Conservation (phyloP, 1,140 invertebrate species). For the Cherax quadricarinatus region DNA sequence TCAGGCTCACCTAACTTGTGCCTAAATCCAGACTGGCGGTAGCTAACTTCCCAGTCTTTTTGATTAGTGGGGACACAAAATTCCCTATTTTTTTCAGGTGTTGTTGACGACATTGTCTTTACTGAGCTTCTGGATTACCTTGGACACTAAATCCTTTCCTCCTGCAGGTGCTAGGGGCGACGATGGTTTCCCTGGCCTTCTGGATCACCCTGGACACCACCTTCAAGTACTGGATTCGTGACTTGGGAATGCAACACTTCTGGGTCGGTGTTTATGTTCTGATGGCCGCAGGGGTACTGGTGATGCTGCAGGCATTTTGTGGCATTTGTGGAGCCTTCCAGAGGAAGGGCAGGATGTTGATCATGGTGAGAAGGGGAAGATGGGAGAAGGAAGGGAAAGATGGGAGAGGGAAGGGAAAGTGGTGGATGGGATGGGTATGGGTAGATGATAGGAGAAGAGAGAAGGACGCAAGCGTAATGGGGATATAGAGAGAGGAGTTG, state of each 20-base stretch:
- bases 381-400: not conserved
- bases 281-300: conserved; percentile 82
- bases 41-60: too few relatives aligned
- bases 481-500: too few relatives aligned
- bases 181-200: conserved; percentile 86
- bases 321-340: conserved; percentile 81
- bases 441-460: not conserved
- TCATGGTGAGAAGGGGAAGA: conserved; percentile 73
- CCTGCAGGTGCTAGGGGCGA: conserved; percentile 84
- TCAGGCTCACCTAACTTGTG: too few relatives aligned
- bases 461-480: not conserved
- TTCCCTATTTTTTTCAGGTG: too few relatives aligned
- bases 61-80: too few relatives aligned
- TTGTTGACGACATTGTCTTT: too few relatives aligned
- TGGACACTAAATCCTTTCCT: too few relatives aligned
- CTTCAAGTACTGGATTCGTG: conserved; percentile 87
- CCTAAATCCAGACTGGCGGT: too few relatives aligned
- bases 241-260: conserved; percentile 85
- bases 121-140: too few relatives aligned
- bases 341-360: conserved; percentile 74
- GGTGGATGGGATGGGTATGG: not conserved
- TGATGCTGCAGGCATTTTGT: conserved; percentile 85
- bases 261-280: conserved; percentile 90
- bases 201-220: conserved; percentile 88
- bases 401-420: not conserved